These are phyloP conservation scores for Leptinotarsa rubiginosa DNA, from an alignment of 2,888 invertebrate species.

Conservation along the genomic window DNA sequence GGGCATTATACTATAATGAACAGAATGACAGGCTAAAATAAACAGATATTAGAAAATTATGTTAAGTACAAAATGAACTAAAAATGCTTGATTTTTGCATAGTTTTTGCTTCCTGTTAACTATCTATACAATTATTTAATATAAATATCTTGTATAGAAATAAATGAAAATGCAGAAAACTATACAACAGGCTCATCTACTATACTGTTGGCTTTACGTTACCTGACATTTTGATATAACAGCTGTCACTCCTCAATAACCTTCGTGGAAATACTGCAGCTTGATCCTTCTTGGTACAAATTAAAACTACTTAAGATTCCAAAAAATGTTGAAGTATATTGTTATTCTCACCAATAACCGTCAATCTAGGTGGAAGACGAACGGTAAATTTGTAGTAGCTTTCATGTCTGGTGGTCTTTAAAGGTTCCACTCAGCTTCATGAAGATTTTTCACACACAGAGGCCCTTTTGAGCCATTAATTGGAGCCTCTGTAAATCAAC, in stretches of 20 bases:
- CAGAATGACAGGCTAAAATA: conserved; percentile 30
- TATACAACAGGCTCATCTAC: conserved; percentile 23
- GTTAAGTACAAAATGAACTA: conserved; percentile 11
- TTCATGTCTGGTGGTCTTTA: conserved; percentile 55
- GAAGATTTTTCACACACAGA: conserved; percentile 54
- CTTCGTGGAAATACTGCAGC: conserved; percentile 9
- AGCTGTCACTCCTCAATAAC: conserved; percentile 20
- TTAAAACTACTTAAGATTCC: conserved; percentile 42
- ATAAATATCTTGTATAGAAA: neutral
- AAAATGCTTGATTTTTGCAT: conserved; percentile 24
- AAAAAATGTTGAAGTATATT: conserved; percentile 54
- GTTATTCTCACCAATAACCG: conserved; percentile 51
- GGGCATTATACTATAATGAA: conserved; percentile 4
- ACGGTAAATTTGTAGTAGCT: conserved; percentile 47
- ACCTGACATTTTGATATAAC: conserved; percentile 14
- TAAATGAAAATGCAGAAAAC: conserved; percentile 22
- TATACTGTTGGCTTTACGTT: conserved; percentile 20
- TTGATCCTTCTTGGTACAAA: conserved; percentile 29
- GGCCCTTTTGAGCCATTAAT: conserved; percentile 56
- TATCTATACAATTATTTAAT: neutral
- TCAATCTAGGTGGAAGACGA: conserved; percentile 42
- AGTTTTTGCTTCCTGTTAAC: conserved; percentile 21
- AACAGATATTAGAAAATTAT: conserved; percentile 31
- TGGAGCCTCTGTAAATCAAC: conserved; percentile 67
- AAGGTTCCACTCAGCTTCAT: conserved; percentile 57